Base-by-base conservation (phyloP, 2,113 vertebrate genomes). In the Motacilla tschutschensis region DNA sequence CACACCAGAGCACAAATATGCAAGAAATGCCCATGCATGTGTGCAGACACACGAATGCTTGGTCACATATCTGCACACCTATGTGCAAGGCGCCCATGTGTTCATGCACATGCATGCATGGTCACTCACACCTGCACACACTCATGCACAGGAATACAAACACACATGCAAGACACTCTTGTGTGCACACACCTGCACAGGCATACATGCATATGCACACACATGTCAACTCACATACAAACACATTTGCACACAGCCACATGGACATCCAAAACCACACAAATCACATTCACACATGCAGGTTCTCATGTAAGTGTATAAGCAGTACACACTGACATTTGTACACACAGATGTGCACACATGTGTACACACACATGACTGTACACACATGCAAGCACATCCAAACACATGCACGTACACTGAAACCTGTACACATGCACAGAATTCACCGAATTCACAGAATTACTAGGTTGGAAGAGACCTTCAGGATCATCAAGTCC, bases 61-160 rank as follows among this genome's bases (percentile, higher is more conserved):
- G 16, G 9, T 24, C 33, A 48, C 25, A 35, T 19, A 24, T 12
- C 29, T 50, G 50, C 26, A 71, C 36, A 50, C 22, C 3, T 22
- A 12, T 14, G 16, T 44, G 29, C 28, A 29, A 40, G 8, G 44
- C 48, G 22, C 22, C 22, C 55, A 16, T 46, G 29, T 48, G 35
- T 33, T 26, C 10, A 9, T 64, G 28, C 11, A 17, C 24, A 6
- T 28, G 10, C 28, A 33, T 12, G 7, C 57, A 35, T 26, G 29
- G 57, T 33, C 26, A 19, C 40, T 33, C 35, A 26, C 26, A 28
- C 24, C 7, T 18, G 43, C 18, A 51, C 41, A 8, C 25, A 4
- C 0, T 2, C 22, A 24, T 8, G 20, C 33, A 33, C 19, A 33
- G 2, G 10, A 44, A 10, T n/a, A 35, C 12, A 21, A 53, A 22